phyloP scores from a whole-genome alignment of 1,140 invertebrate species.

The Ceratoteleas bidentatus region DNA sequence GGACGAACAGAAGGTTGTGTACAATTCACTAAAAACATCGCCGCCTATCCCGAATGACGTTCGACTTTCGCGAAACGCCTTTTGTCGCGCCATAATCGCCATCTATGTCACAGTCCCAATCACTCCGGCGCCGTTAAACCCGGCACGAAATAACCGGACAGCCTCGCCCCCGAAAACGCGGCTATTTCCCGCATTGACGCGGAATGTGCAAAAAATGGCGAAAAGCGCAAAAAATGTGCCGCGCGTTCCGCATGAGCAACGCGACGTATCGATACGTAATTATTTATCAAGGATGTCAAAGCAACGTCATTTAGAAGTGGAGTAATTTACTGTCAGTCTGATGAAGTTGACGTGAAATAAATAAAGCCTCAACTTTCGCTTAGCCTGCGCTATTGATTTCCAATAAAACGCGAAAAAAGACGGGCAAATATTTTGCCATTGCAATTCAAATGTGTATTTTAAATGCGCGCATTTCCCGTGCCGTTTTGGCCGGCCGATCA shows the following conservation, averaged over 20 bases:
- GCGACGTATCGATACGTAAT: conserved; percentile 12
- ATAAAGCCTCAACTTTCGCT: conserved; percentile 50
- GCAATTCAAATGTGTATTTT: conserved; percentile 67
- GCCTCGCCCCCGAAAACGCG: too few relatives aligned
- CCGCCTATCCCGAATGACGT: conserved; percentile 6
- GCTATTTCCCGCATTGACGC: too few relatives aligned
- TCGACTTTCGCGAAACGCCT: conserved; percentile 20
- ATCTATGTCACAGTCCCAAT: too few relatives aligned
- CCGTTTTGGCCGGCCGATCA: conserved; percentile 56
- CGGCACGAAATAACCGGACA: too few relatives aligned
- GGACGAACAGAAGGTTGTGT: conserved; percentile 33
- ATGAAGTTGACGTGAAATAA: conserved; percentile 43
- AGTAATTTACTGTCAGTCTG: conserved; percentile 40
- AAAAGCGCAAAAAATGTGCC: too few relatives aligned
- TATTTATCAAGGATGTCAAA: conserved; percentile 38
- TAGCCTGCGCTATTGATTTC: conserved; percentile 61
- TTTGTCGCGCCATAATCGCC: background rate
- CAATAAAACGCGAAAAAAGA: conserved; percentile 57
- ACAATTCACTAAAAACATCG: conserved; percentile 42
- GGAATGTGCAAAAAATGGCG: too few relatives aligned
- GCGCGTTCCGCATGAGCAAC: background rate
- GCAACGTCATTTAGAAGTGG: conserved; percentile 26
- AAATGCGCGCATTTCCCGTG: conserved; percentile 63
- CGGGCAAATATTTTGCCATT: conserved; percentile 62
- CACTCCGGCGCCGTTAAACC: too few relatives aligned